phyloP scores from a whole-genome alignment of 2,888 invertebrate species.

The Heliconius aoede region DNA sequence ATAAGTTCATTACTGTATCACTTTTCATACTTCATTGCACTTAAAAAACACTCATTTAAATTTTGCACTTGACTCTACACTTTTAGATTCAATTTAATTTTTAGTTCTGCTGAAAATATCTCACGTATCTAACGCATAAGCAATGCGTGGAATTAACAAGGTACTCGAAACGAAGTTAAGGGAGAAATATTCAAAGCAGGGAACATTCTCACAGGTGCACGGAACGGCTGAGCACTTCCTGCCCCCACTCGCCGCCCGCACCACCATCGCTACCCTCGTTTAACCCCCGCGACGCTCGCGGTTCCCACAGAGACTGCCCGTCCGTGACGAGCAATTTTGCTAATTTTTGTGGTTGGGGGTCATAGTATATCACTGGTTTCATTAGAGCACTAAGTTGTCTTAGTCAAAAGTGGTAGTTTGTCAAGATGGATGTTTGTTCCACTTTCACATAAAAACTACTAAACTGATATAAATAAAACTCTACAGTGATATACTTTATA shows the following conservation, averaged over 20 bases:
- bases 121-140: conserved; percentile 51
- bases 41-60: conserved; percentile 52
- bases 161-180: conserved; percentile 52
- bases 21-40: conserved; percentile 63
- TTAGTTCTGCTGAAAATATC: neutral
- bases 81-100: conserved; percentile 13
- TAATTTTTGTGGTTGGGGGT: conserved; percentile 61
- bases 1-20: conserved; percentile 62
- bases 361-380: conserved; percentile 55
- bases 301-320: conserved; percentile 76
- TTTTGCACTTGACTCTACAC: conserved; percentile 58
- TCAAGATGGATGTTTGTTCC: too few relatives aligned
- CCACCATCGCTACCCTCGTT: conserved; percentile 52
- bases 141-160: conserved; percentile 56
- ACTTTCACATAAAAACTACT: too few relatives aligned
- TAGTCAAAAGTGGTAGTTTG: neutral
- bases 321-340: conserved; percentile 73
- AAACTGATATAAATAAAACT: too few relatives aligned
- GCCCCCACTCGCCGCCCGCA: conserved; percentile 65
- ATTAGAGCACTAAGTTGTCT: conserved; percentile 27
- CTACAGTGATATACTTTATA: too few relatives aligned
- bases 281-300: conserved; percentile 53
- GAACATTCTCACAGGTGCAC: conserved; percentile 78
- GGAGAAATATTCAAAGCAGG: conserved; percentile 65
- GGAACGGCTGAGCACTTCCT: conserved; percentile 77